Evolutionary conservation across 1,140 invertebrate genomes (phyloP).

Genomic region (Cecropterus lyciades): DNA sequence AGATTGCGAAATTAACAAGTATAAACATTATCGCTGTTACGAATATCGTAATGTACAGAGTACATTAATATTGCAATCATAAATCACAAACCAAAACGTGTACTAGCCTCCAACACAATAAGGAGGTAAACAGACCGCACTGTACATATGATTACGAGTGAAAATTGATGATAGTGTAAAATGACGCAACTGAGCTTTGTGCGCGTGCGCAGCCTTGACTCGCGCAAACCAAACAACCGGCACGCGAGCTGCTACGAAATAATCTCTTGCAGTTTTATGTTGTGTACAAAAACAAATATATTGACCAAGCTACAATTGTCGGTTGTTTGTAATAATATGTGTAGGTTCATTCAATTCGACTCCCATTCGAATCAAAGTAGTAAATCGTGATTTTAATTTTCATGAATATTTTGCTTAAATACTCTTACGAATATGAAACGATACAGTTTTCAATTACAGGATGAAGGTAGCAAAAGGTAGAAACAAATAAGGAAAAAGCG

Average conservation of each 20-base stretch:
- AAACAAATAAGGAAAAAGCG: not conserved
- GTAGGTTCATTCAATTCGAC: too few species aligned
- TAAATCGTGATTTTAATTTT: too few species aligned
- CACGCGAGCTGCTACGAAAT: slow-evolving; percentile 19
- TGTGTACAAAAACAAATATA: not conserved
- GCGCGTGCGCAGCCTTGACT: slow-evolving; percentile 39
- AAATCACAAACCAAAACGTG: not conserved
- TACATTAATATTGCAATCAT: not conserved
- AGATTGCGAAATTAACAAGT: too few species aligned
- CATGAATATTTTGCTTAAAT: too few species aligned
- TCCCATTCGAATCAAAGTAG: too few species aligned
- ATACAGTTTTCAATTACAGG: not conserved
- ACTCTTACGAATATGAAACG: too few species aligned
- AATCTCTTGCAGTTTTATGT: not conserved
- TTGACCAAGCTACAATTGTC: too few species aligned
- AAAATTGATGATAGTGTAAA: slow-evolving; percentile 26
- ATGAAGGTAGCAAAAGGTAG: not conserved
- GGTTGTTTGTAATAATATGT: too few species aligned
- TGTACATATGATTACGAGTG: slow-evolving; percentile 12
- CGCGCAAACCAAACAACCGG: slow-evolving; percentile 9
- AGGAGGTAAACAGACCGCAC: slow-evolving; percentile 6
- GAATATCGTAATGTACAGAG: not conserved
- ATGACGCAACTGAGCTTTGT: slow-evolving; percentile 38
- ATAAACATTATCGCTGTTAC: too few species aligned
- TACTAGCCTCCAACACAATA: not conserved